phyloP scores from a whole-genome alignment of 2,888 invertebrate species.

The Priocnemis perturbator region DNA sequence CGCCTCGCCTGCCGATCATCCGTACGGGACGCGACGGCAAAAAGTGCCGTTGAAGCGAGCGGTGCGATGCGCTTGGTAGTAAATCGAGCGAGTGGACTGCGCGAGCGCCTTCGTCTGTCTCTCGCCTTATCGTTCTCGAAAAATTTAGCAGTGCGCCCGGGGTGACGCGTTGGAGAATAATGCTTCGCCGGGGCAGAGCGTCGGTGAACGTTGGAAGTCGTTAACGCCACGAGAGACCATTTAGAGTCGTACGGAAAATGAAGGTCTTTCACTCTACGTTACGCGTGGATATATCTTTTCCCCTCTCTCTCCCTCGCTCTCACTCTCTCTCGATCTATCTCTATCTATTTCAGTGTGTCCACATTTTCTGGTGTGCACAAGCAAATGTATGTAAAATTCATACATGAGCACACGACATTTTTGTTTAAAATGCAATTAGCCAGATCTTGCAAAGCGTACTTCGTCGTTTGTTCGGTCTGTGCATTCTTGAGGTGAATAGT shows the following conservation, averaged over 20 bases:
- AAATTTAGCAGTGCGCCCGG: neutral
- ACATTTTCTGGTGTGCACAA: slow-evolving; percentile 4
- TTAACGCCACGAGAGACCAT: slow-evolving; percentile 39
- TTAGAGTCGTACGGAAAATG: slow-evolving; percentile 31
- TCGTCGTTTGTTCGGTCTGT: neutral
- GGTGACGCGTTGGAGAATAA: slow-evolving; percentile 27
- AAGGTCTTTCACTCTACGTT: slow-evolving; percentile 39
- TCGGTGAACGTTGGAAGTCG: slow-evolving; percentile 28
- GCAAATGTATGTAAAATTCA: neutral
- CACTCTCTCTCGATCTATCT: slow-evolving; percentile 3
- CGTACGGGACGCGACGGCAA: too few relatives aligned
- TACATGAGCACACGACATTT: too few relatives aligned
- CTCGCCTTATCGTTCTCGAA: slow-evolving; percentile 1
- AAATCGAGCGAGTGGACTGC: neutral
- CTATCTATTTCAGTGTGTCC: too few relatives aligned
- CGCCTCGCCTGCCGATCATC: too few relatives aligned
- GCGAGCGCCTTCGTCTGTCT: neutral
- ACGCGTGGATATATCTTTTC: slow-evolving; percentile 21
- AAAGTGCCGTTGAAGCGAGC: too few relatives aligned
- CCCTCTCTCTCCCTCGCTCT: slow-evolving; percentile 3
- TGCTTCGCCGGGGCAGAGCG: slow-evolving; percentile 19
- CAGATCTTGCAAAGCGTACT: too few relatives aligned
- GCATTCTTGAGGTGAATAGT: neutral
- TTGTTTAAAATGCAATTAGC: too few relatives aligned
- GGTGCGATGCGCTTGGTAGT: too few relatives aligned